Evolutionary conservation across 1,140 invertebrate species (phyloP).

Genomic region (Anagrus nilaparvatae): DNA sequence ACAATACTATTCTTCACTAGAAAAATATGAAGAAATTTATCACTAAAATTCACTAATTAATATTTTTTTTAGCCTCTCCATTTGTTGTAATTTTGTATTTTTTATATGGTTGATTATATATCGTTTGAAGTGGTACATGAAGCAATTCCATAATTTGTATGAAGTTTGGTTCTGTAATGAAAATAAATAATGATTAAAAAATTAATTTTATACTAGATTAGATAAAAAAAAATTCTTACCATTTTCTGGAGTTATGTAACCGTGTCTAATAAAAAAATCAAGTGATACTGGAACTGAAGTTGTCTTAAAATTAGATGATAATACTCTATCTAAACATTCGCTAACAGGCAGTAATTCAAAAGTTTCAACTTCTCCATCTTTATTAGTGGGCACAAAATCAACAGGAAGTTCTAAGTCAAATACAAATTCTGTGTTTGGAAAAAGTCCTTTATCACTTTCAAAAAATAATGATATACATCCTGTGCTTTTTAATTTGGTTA

Average conservation of each 20-base stretch:
- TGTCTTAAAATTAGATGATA: slow-evolving; percentile 80
- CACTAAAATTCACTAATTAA: too few species aligned
- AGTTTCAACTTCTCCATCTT: slow-evolving; percentile 85
- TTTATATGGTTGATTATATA: slow-evolving; percentile 47
- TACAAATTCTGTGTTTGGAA: slow-evolving; percentile 91
- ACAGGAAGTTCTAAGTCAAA: slow-evolving; percentile 84
- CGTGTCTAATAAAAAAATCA: slow-evolving; percentile 86
- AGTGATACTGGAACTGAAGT: slow-evolving; percentile 82
- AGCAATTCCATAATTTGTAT: slow-evolving; percentile 73
- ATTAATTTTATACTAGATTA: slow-evolving; percentile 2
- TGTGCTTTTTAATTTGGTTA: slow-evolving; percentile 64
- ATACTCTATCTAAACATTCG: slow-evolving; percentile 68
- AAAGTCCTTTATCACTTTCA: slow-evolving; percentile 83
- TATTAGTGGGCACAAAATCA: slow-evolving; percentile 80
- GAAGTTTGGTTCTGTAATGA: slow-evolving; percentile 65
- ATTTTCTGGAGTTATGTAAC: slow-evolving; percentile 77
- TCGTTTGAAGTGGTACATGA: slow-evolving; percentile 72
- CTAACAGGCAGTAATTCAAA: slow-evolving; percentile 77
- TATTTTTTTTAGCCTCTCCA: slow-evolving; percentile 33
- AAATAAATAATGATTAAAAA: neutral
- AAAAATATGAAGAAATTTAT: too few species aligned
- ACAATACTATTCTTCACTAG: too few species aligned
- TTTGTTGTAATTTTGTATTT: slow-evolving; percentile 39
- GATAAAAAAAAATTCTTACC: slow-evolving; percentile 50
- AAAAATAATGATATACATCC: slow-evolving; percentile 86